Evolutionary conservation across 2,797 vertebrate species (phyloP).

Genomic region (Lepus oiostolus): DNA sequence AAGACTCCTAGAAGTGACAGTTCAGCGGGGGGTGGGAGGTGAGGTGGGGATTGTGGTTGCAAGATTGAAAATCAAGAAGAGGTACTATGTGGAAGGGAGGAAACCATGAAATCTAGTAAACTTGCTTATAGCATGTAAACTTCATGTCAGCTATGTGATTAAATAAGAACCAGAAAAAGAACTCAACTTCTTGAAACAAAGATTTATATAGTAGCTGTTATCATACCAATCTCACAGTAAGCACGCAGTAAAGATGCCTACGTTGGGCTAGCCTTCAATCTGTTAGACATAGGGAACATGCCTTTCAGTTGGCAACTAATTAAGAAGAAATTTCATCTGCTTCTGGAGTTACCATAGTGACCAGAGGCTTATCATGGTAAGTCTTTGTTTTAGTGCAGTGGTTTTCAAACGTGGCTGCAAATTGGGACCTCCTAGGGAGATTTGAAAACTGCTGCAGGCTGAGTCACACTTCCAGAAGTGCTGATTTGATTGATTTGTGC

Average conservation of each 20-base stretch:
- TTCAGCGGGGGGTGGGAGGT: background rate
- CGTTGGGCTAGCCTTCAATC: conserved; percentile 4
- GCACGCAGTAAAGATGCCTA: conserved; percentile 29
- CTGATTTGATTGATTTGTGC: conserved; percentile 12
- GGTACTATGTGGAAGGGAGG: background rate
- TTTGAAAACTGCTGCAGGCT: conserved; percentile 58
- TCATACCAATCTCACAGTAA: conserved; percentile 56
- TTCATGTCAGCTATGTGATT: background rate
- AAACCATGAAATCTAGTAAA: background rate
- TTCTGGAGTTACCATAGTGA: conserved; percentile 73
- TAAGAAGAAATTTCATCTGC: conserved; percentile 69
- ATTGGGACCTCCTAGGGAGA: conserved; percentile 33
- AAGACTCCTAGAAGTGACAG: background rate
- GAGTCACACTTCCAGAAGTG: background rate
- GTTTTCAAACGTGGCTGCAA: conserved; percentile 74
- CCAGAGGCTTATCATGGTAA: conserved; percentile 18
- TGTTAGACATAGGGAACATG: conserved; percentile 60
- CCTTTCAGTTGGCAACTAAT: conserved; percentile 68
- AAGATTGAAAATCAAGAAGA: background rate
- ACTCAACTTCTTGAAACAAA: background rate
- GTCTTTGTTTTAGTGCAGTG: conserved; percentile 69
- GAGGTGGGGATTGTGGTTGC: background rate
- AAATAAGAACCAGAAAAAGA: background rate
- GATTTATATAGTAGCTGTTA: conserved; percentile 7
- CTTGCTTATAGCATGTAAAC: background rate